A percentile compares a stretch with the other conserved stretches of the same genome.
Evolutionary conservation across 2,888 invertebrate genomes (phyloP).

Genomic region (Idaea straminata): DNA sequence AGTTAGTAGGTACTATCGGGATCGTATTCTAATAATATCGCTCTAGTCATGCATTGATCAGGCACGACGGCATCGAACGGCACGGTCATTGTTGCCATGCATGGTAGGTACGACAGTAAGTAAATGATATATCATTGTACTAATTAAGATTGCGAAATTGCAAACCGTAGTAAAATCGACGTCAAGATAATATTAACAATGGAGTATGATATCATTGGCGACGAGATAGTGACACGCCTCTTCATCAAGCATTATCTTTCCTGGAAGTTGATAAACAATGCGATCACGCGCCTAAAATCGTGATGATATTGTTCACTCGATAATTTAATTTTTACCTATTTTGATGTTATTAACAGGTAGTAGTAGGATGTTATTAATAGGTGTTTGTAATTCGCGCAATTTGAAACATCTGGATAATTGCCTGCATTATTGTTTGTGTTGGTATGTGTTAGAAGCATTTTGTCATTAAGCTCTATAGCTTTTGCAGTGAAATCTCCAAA

Average conservation of each 20-base stretch:
- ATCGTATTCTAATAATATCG: slow-evolving; percentile 12
- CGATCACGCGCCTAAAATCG: slow-evolving; percentile 3
- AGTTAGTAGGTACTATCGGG: not conserved
- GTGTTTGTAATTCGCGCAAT: too few species aligned
- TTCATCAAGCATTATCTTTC: slow-evolving; percentile 9
- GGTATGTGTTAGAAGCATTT: too few species aligned
- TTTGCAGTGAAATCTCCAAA: too few species aligned
- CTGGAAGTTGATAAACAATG: slow-evolving; percentile 8
- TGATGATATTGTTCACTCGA: not conserved
- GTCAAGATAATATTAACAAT: not conserved
- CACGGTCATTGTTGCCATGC: slow-evolving; percentile 4
- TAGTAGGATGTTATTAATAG: too few species aligned
- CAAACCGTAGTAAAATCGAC: not conserved
- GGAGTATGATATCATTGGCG: not conserved
- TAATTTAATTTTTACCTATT: not conserved
- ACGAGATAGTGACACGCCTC: not conserved
- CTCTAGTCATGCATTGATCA: slow-evolving; percentile 10
- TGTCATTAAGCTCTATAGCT: too few species aligned
- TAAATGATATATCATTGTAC: not conserved
- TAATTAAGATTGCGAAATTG: not conserved
- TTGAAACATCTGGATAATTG: too few species aligned
- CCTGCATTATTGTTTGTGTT: too few species aligned
- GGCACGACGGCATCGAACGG: not conserved
- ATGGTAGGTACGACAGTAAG: not conserved
- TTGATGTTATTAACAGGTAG: not conserved